phyloP scores from a whole-genome alignment of 2,113 vertebrate genomes.

The Isurus oxyrinchus region DNA sequence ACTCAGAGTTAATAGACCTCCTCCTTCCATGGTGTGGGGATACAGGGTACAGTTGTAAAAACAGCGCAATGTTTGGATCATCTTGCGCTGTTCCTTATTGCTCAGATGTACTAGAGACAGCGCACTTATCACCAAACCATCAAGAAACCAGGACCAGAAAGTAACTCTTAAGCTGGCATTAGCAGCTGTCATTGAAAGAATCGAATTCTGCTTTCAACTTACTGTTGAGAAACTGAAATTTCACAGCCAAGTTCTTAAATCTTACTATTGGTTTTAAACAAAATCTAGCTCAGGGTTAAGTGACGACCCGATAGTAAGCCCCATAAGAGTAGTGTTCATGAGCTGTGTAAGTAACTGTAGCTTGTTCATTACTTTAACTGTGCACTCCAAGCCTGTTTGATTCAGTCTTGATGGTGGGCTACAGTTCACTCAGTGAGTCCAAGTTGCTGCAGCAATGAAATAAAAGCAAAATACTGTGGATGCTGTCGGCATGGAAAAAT shows the following conservation, averaged over 20 bases:
- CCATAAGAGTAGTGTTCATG: not conserved
- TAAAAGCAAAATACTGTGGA: no score
- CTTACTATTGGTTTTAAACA: no score
- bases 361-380: not conserved
- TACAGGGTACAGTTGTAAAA: no score
- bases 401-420: no score
- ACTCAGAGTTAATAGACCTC: no score
- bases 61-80: no score
- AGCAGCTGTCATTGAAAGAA: not conserved
- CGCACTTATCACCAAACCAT: no score
- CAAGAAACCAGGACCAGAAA: not conserved
- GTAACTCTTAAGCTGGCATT: not conserved
- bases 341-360: not conserved
- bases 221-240: not conserved
- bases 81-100: not conserved
- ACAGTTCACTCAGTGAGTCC: no score
- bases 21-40: no score
- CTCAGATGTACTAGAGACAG: not conserved
- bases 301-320: not conserved
- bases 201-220: not conserved
- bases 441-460: no score
- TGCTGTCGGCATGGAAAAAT: no score
- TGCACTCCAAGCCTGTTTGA: no score
- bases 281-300: not conserved
- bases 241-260: not conserved